Percentiles rank a stretch among this genome's conserved stretches.
Evolutionary conservation across 2,113 vertebrate genomes (phyloP).

Genomic region (Polypterus senegalus): DNA sequence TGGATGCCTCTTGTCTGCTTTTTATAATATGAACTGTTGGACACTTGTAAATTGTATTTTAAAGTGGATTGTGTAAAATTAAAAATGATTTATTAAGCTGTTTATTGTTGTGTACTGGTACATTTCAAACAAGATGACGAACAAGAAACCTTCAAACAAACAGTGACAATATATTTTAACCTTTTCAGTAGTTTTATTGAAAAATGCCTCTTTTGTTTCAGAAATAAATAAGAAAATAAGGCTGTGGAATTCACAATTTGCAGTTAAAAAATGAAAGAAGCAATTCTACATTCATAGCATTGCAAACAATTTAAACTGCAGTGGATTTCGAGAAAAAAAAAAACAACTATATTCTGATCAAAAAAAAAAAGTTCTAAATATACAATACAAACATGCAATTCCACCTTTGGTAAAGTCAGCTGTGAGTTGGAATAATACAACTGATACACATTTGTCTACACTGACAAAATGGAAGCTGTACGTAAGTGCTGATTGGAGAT

Average conservation of each 20-base stretch:
- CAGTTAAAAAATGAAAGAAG: constrained; percentile 87
- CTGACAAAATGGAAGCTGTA: constrained; percentile 58
- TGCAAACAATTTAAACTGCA: constrained; percentile 87
- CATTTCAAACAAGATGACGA: too few relatives aligned
- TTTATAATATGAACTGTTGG: too few relatives aligned
- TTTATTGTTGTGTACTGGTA: too few relatives aligned
- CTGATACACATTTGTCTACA: constrained; percentile 69
- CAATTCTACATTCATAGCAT: constrained; percentile 85
- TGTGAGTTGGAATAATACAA: constrained; percentile 71
- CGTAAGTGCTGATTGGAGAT: constrained; percentile 50
- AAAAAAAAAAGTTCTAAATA: constrained; percentile 77
- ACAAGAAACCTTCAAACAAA: too few relatives aligned
- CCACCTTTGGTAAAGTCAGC: constrained; percentile 72
- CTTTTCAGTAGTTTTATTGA: constrained; percentile 99
- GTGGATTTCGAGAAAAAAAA: constrained; percentile 64
- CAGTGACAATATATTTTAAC: not conserved
- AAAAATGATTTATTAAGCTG: too few relatives aligned
- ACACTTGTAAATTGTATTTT: too few relatives aligned
- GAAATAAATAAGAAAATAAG: constrained; percentile 99
- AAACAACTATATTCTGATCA: constrained; percentile 70
- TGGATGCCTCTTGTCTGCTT: too few relatives aligned
- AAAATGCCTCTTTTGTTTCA: constrained; percentile 99
- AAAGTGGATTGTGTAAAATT: too few relatives aligned
- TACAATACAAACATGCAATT: constrained; percentile 97
- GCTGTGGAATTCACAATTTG: constrained; percentile 98